These are phyloP conservation scores for Trissolcus brochymenae DNA, from an alignment of 2,888 invertebrate species.

Conservation along the genomic window DNA sequence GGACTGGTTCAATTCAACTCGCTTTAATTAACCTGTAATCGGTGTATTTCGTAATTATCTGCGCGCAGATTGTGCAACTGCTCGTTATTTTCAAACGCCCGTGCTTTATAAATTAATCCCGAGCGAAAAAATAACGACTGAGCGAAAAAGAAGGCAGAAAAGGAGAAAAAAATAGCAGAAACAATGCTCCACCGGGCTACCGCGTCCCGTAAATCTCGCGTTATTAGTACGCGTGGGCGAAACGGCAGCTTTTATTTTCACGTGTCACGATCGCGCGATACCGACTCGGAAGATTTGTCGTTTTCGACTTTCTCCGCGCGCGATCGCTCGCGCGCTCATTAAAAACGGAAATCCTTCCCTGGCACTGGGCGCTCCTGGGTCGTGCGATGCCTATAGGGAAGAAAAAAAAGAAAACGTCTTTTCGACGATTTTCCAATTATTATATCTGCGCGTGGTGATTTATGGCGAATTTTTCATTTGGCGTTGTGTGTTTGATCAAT, in stretches of 20 bases:
- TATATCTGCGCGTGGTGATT: slow-evolving; percentile 7
- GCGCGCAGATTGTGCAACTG: slow-evolving; percentile 16
- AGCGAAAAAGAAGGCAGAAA: neutral
- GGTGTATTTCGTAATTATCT: slow-evolving; percentile 31
- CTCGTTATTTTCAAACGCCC: slow-evolving; percentile 33
- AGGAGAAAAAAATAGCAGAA: slow-evolving; percentile 5
- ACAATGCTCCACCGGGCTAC: slow-evolving; percentile 40
- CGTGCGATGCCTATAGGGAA: too few species aligned
- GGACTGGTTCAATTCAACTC: slow-evolving; percentile 22
- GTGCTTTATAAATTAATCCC: slow-evolving; percentile 44
- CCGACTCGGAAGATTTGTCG: slow-evolving; percentile 54
- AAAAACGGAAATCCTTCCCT: slow-evolving; percentile 45
- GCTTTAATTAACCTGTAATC: slow-evolving; percentile 26
- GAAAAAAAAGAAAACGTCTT: slow-evolving; percentile 5
- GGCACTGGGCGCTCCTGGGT: neutral
- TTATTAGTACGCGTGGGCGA: slow-evolving; percentile 57
- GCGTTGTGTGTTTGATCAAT: slow-evolving; percentile 13
- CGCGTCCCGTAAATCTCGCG: slow-evolving; percentile 41
- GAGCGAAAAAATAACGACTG: slow-evolving; percentile 11
- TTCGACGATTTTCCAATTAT: slow-evolving; percentile 28
- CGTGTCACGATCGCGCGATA: slow-evolving; percentile 53
- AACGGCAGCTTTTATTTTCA: slow-evolving; percentile 55
- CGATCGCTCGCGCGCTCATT: slow-evolving; percentile 29
- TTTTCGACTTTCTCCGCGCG: slow-evolving; percentile 48
- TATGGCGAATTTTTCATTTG: slow-evolving; percentile 14